Evolutionary conservation across 2,888 invertebrate genomes (phyloP).

Genomic region (Blera fallax): DNA sequence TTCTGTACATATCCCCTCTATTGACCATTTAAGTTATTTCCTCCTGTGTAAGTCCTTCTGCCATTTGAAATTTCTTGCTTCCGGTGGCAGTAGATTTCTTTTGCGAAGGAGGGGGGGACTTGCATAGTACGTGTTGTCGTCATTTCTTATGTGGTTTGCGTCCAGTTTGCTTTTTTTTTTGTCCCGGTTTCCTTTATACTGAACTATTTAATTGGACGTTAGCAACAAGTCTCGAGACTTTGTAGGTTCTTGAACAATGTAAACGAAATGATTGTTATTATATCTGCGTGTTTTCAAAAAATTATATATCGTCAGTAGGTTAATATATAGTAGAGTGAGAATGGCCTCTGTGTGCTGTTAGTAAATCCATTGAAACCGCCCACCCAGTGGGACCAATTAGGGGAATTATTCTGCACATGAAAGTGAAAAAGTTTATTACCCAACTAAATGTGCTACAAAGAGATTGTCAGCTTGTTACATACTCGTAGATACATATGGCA

Average conservation of each 20-base stretch:
- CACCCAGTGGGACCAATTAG: constrained; percentile 58
- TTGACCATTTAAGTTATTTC: constrained; percentile 62
- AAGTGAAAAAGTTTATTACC: neutral
- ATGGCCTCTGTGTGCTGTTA: constrained; percentile 2
- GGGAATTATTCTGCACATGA: constrained; percentile 49
- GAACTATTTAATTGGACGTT: constrained; percentile 41
- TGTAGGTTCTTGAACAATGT: constrained; percentile 40
- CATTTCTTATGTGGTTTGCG: constrained; percentile 12
- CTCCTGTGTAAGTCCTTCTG: constrained; percentile 33
- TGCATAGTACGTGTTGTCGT: constrained; percentile 31
- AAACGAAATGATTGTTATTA: constrained; percentile 44
- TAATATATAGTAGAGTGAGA: neutral
- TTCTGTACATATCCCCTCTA: constrained; percentile 31
- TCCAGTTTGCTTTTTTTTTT: neutral
- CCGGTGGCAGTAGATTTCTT: constrained; percentile 33
- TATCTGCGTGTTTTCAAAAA: constrained; percentile 52
- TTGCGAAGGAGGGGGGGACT: neutral
- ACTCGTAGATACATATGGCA: constrained; percentile 2
- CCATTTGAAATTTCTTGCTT: constrained; percentile 57
- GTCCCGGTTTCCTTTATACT: neutral
- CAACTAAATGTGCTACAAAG: neutral
- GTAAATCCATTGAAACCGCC: neutral
- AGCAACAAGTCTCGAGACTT: constrained; percentile 57
- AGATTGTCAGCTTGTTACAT: neutral
- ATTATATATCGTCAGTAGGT: constrained; percentile 6